These are phyloP conservation scores for Scalopus aquaticus DNA, from an alignment of 2,113 vertebrate genomes.

Conservation along the genomic window DNA sequence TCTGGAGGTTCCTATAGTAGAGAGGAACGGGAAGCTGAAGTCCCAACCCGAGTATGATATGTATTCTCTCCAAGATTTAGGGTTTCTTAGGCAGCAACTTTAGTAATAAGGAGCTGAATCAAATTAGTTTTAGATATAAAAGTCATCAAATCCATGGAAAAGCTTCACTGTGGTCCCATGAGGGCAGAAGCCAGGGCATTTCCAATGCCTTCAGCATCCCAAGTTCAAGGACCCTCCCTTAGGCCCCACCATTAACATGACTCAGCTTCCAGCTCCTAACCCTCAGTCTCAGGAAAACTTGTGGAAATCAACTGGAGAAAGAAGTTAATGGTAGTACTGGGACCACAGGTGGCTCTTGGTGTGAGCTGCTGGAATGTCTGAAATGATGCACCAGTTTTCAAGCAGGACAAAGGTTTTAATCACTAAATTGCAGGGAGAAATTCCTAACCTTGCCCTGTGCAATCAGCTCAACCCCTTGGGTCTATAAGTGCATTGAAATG, in stretches of 20 bases:
- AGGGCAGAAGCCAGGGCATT: background rate
- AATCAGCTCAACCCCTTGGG: background rate
- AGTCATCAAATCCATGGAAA: background rate
- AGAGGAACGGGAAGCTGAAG: background rate
- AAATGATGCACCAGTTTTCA: background rate
- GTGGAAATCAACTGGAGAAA: background rate
- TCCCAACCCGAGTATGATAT: background rate
- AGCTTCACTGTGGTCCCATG: background rate
- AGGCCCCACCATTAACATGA: background rate
- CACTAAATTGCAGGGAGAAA: constrained; percentile 60
- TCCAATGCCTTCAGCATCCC: background rate
- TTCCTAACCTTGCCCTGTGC: background rate
- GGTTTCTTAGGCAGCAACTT: background rate
- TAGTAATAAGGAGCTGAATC: background rate
- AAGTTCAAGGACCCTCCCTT: background rate
- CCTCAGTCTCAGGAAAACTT: background rate
- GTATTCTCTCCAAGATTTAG: background rate
- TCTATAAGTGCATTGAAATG: constrained; percentile 59
- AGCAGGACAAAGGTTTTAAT: constrained; percentile 52
- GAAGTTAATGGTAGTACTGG: background rate
- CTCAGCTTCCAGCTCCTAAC: background rate
- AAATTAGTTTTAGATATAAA: background rate
- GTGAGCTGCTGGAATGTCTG: background rate
- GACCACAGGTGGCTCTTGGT: background rate
- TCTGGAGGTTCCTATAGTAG: background rate